phyloP scores from a whole-genome alignment of 1,140 invertebrate species.

The Pseudomyrmex concolor region DNA sequence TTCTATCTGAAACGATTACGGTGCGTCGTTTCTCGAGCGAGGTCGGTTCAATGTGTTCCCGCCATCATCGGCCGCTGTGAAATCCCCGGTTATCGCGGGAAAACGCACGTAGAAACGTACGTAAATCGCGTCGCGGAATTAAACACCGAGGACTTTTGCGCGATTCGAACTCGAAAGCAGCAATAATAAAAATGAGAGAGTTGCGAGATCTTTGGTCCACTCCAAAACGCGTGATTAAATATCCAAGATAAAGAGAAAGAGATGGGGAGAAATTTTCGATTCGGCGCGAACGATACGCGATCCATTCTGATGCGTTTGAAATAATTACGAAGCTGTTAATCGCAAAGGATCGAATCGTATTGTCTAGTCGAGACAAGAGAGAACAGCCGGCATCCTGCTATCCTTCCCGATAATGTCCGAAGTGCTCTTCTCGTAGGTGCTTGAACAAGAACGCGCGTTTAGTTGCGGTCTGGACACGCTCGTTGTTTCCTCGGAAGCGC shows the following conservation, averaged over 20 bases:
- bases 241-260: constrained; percentile 12
- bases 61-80: constrained; percentile 49
- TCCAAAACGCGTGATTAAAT: background rate
- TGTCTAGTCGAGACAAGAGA: constrained; percentile 54
- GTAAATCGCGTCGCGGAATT: constrained; percentile 28
- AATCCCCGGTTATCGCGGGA: constrained; percentile 44
- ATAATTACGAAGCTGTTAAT: constrained; percentile 64
- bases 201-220: too few relatives aligned
- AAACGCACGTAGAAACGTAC: constrained; percentile 1
- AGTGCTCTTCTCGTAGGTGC: constrained; percentile 63
- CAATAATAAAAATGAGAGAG: background rate
- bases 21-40: constrained; percentile 56
- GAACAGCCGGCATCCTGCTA: constrained; percentile 44
- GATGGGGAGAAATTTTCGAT: background rate
- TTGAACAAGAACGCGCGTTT: constrained; percentile 49
- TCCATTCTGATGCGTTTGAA: constrained; percentile 29
- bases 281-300: background rate
- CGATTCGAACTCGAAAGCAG: background rate
- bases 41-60: constrained; percentile 58
- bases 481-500: constrained; percentile 55
- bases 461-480: constrained; percentile 41
- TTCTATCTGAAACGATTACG: constrained; percentile 55
- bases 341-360: constrained; percentile 60
- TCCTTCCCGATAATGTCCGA: constrained; percentile 29
- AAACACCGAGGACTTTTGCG: background rate